These are phyloP conservation scores for Sialia sialis DNA, from an alignment of 2,113 vertebrate genomes.

Conservation along the genomic window DNA sequence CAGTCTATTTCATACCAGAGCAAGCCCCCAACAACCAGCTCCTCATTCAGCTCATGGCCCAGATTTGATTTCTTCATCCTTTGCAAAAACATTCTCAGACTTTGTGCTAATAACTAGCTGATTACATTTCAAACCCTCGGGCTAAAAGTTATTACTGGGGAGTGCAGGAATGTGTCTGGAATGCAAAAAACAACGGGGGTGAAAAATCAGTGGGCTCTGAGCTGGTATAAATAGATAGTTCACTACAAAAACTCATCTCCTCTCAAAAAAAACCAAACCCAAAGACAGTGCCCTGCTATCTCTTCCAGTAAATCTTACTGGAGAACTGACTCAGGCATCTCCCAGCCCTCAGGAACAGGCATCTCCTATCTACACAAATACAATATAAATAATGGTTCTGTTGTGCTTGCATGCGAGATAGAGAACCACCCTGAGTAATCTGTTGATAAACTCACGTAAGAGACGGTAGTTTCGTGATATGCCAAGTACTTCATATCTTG, in stretches of 20 bases:
- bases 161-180: slow-evolving; percentile 48
- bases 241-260: neutral
- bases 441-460: neutral
- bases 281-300: neutral
- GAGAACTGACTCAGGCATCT: neutral
- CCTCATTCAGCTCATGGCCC: neutral
- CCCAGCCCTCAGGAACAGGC: neutral
- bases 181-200: slow-evolving; percentile 29
- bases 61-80: neutral
- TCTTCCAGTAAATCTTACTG: neutral
- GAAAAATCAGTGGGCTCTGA: slow-evolving; percentile 39
- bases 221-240: slow-evolving; percentile 19
- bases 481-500: neutral
- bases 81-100: slow-evolving; percentile 44
- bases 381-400: neutral
- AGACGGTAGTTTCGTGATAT: neutral
- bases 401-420: neutral
- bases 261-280: neutral
- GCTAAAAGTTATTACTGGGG: slow-evolving; percentile 49
- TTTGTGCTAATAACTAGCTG: slow-evolving; percentile 32
- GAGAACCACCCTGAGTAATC: neutral
- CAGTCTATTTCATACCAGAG: neutral
- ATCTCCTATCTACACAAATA: neutral
- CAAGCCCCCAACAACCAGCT: neutral
- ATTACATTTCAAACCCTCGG: slow-evolving; percentile 52